Percentiles rank a stretch among this genome's conserved stretches.
These are phyloP conservation scores for Neodiprion lecontei DNA, from an alignment of 1,140 invertebrate genomes.

Conservation along the genomic window DNA sequence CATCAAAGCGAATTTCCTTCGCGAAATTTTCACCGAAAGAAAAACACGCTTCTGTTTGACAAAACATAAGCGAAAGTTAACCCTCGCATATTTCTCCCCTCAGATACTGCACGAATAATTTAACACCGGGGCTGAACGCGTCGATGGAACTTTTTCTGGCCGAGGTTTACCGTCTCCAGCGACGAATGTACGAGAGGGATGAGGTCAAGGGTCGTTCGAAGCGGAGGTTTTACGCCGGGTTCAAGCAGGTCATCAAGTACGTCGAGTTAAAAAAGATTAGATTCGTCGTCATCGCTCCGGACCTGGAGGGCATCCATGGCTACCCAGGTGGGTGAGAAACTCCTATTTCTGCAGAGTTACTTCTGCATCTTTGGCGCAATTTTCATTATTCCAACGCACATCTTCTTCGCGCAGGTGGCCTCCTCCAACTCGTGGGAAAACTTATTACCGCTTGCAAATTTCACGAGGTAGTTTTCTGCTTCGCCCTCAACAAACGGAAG, in stretches of 20 bases:
- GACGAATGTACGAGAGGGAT: constrained; percentile 38
- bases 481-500: constrained; percentile 60
- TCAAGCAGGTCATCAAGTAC: constrained; percentile 44
- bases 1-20: too few species aligned
- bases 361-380: not conserved
- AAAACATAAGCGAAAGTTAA: not conserved
- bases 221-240: constrained; percentile 41
- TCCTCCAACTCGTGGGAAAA: constrained; percentile 36
- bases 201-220: constrained; percentile 39
- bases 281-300: constrained; percentile 43
- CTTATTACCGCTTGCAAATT: constrained; percentile 35
- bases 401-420: constrained; percentile 31
- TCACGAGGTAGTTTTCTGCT: constrained; percentile 62
- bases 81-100: constrained; percentile 18
- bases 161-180: constrained; percentile 41
- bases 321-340: not conserved
- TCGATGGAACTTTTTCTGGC: constrained; percentile 37
- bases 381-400: not conserved
- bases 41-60: too few species aligned
- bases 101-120: constrained; percentile 48
- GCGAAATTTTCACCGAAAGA: too few species aligned
- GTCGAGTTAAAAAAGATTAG: constrained; percentile 41
- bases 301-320: constrained; percentile 40
- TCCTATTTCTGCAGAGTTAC: not conserved
- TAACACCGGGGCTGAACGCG: constrained; percentile 30